phyloP scores from a whole-genome alignment of 2,797 vertebrate genomes.

The Gambelia wislizenii region DNA sequence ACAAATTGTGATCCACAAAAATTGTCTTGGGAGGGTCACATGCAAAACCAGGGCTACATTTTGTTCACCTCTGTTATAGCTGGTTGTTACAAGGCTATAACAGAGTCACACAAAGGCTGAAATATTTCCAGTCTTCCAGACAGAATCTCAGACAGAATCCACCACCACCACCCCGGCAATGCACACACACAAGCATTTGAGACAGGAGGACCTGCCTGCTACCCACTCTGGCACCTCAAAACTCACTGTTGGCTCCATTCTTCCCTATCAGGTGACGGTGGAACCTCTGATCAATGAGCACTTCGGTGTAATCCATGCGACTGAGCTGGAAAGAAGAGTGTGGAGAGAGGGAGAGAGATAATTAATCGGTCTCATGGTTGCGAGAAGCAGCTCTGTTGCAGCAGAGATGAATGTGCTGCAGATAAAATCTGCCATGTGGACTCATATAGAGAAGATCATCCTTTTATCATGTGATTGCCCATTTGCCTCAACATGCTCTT shows the following conservation, averaged over 20 bases:
- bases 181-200: too few species aligned
- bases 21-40: too few species aligned
- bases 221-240: not conserved
- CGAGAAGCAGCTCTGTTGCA: not conserved
- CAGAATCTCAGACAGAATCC: not conserved
- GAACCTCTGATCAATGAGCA: constrained; percentile 85
- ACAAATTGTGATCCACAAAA: too few species aligned
- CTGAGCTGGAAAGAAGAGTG: constrained; percentile 74
- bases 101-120: not conserved
- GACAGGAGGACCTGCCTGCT: too few species aligned
- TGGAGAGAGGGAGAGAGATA: too few species aligned
- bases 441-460: not conserved
- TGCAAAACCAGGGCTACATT: too few species aligned
- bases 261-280: constrained; percentile 86
- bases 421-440: not conserved
- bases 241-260: constrained; percentile 86
- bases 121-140: not conserved
- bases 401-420: not conserved
- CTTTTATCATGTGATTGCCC: too few species aligned
- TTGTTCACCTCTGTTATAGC: too few species aligned
- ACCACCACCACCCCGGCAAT: not conserved
- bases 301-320: constrained; percentile 87
- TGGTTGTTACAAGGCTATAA: not conserved
- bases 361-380: not conserved
- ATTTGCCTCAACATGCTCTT: not conserved